Base-by-base conservation (phyloP, 2,888 invertebrate species). In the Smittia aterrima region DNA sequence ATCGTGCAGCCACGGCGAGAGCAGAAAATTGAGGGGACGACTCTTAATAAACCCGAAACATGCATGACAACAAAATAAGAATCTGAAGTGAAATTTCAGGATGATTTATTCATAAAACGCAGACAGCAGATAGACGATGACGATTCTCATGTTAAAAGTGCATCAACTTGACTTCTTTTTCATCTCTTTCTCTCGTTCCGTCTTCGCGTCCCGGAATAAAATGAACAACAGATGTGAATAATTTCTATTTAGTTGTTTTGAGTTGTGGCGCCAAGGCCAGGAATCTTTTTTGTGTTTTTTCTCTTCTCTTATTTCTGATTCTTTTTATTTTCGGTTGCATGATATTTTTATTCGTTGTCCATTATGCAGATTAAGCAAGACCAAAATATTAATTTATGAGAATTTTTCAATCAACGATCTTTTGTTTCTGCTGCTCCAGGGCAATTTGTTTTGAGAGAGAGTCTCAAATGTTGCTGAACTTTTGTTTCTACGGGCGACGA, bases 251-350 rank as follows among this genome's bases (percentile, higher is more conserved):
- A 22, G 54, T 54, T 62, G 54, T 70, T 54, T 70, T 62, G 27
- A 72, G 72, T 27, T 72, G 72, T 72, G 72, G 72, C 72, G 72
- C 72, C 72, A 72, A 72, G 72, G 72, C 40, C 40, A 72, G 58
- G 72, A 72, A 16, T 54, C 54, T 32, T 68, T 16, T 22, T 38
- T 38, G 9, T 7, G n/a, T 47, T 22, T 22, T 58, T 25, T 54
- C 41, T 38, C 62, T 72, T 54, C 25, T 24, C 25, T 70, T 20
- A 4, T 70, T 53, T 18, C 16, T 18, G 13, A 18, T 53, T 62
- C 40, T 24, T 40, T 62, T 54, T 62, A 11, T 58, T 62, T 66
- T 27, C 16, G 18, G 66, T 38, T 66, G 38, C 66, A 66, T 66
- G 66, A 40, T 40, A 47, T 24, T 68, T 24, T 47, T 47, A 24